These are phyloP conservation scores for Aptenodytes forsteri DNA, from an alignment of 2,113 vertebrate species.

Conservation along the genomic window DNA sequence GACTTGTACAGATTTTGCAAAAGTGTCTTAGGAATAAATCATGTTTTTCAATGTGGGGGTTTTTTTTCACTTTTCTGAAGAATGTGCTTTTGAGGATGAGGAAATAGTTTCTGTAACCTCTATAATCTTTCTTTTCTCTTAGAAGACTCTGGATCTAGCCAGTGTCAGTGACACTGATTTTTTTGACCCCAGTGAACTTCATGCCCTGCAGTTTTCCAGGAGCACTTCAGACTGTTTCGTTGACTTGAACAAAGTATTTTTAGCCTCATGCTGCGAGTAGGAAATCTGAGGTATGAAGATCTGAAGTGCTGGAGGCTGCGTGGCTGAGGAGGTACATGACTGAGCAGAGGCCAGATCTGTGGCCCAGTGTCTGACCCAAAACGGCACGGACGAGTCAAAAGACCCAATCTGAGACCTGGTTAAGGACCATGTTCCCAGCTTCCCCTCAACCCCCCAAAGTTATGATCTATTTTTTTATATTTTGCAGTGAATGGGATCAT, in stretches of 20 bases:
- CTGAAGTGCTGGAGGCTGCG: neutral
- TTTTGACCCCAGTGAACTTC: conserved; percentile 19
- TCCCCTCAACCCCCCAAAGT: neutral
- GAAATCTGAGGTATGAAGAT: conserved; percentile 6
- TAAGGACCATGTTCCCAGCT: neutral
- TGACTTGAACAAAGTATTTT: conserved; percentile 26
- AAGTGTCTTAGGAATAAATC: conserved; percentile 11
- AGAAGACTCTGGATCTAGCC: neutral
- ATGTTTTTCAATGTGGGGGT: neutral
- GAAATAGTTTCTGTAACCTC: neutral
- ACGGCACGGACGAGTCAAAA: neutral
- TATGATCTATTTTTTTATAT: neutral
- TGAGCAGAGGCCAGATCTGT: neutral
- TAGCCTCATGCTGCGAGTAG: neutral
- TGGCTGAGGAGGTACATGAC: neutral
- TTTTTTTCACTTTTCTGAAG: neutral
- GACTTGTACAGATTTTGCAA: neutral
- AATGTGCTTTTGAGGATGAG: neutral
- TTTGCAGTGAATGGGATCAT: neutral
- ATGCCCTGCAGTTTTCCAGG: conserved; percentile 3
- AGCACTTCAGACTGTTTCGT: neutral
- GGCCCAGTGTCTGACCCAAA: neutral
- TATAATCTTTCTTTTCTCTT: neutral
- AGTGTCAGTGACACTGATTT: neutral
- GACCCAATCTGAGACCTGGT: neutral